phyloP scores from a whole-genome alignment of 37 sponge, comb jelly and placozoan genomes.

The Chondrilla cf. caribensis region DNA sequence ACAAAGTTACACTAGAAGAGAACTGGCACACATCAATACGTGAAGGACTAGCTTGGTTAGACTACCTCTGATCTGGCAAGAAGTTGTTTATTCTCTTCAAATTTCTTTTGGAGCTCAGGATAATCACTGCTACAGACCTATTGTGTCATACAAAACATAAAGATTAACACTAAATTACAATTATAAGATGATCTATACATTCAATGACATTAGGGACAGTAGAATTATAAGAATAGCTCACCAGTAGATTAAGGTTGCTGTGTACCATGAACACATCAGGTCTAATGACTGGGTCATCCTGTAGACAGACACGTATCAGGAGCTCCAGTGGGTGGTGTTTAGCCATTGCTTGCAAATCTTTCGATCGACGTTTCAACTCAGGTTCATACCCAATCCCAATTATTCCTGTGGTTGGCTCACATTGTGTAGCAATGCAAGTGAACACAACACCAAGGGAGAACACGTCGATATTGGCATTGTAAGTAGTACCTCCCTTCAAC shows the following conservation, averaged over 20 bases:
- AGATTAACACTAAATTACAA: no score
- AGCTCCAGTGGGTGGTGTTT: conserved; percentile 16
- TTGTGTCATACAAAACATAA: no score
- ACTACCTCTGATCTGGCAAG: no score
- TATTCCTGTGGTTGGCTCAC: neutral
- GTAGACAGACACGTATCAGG: conserved; percentile 3
- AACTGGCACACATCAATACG: no score
- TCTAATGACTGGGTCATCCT: conserved; percentile 15
- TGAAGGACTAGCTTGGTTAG: no score
- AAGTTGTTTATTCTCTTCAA: no score
- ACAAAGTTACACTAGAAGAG: no score
- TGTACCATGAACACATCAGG: conserved; percentile 14
- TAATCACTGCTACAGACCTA: no score
- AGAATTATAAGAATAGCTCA: no score
- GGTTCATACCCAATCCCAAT: conserved; percentile 10
- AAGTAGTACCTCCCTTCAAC: neutral
- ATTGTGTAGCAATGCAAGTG: neutral
- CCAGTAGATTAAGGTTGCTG: neutral
- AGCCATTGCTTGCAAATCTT: neutral
- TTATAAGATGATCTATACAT: no score
- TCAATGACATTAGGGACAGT: no score
- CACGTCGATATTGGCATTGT: neutral
- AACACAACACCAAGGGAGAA: conserved; percentile 22
- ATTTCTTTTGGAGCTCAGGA: no score
- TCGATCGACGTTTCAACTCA: conserved; percentile 31